Base-by-base conservation (phyloP, 2,113 vertebrate species). In the Halichoerus grypus region DNA sequence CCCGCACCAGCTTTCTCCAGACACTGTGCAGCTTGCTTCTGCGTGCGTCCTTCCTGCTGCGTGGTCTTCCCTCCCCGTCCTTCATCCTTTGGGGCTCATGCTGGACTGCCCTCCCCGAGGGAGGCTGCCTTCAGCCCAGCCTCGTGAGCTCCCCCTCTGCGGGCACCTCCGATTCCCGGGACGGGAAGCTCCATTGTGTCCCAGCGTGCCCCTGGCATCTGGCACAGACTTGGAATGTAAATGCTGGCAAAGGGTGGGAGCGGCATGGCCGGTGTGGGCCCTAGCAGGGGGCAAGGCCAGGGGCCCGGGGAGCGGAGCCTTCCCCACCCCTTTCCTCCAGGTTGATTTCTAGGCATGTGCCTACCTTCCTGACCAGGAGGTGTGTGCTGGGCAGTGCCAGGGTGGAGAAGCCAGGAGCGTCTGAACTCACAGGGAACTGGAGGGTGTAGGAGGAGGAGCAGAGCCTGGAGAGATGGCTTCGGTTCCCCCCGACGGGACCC, bases 111-210 rank as follows among this genome's bases (percentile, higher is more conserved):
- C 36, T 46, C 21, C 81, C 11, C 42, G 10, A 39, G n/a, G 10
- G 0, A 59, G 46, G 4, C 53, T 71, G 13, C 28, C 51, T 88
- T 74, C 19, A 24, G 36, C 55, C n/a, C 5, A 4, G 55, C 65
- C 26, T 51, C 9, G 0, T 51, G 7, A 42, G 39, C 16, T 4
- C 26, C 65, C 55, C 26, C 12, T 21, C 49, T 16, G 3, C 0
- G 12, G 42, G 42, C 13, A 33, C 39, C 79, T n/a, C 5, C 0
- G 26, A 13, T 46, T 26, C 63, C 80, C 57, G 24, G 53, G 55
- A 26, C 36, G 1, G 1, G 59, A 67, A 61, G 82, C 5, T 13
- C n/a, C 21, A 0, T 42, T 1, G 1, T 53, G 16, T 11, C n/a
- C 22, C 46, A 31, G 1, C 12, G 0, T 7, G 49, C 89, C 6